Evolutionary conservation across 2,888 invertebrate genomes (phyloP), one percentile per base, ranked within the genome.

Genomic region (Chrysolina haemoptera): DNA sequence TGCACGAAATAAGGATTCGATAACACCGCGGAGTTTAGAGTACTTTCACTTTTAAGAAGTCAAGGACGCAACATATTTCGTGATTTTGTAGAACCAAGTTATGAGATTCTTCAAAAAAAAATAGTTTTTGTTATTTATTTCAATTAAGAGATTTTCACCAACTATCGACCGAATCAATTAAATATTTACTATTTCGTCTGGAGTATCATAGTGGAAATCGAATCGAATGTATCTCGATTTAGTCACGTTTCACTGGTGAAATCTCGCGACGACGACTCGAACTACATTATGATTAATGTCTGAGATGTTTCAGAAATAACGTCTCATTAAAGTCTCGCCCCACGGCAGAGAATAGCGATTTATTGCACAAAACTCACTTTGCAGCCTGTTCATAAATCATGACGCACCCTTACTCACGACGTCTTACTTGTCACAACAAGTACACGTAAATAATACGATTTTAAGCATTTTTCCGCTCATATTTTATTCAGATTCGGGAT

Each of bases 261-360:
- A 78, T 78, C 77, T 78, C 78, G 73, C 74, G 78, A 79, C 77
- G 76, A 78, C 73, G 74, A 76, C 75, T 74, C 71, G 64, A 70
- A 76, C 80, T 81, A 78, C 80, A 78, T 76, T 78, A 81, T 83
- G 84, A 85, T 85, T 85, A 86, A 85, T 85, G 85, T 81, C 75
- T 72, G 80, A 82, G 81, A 84, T 84, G 85, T 85, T 85, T 84
- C 84, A 85, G 85, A 85, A 85, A 85, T 85, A 85, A 85, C 84
- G 85, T 86, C 86, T 86, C 86, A 86, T 86, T 86, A 86, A 85
- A 84, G 85, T 86, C 86, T 80, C 80, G 80, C 79, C 80, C 81
- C 80, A 73, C 79, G 79, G 79, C 80, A 77, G 78, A 78, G 82
- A 82, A 81, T 82, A 79, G 82, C 84, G 83, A 86, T 86, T 86